Percentiles rank a stretch among this genome's conserved stretches.
phyloP scores from a whole-genome alignment of 2,113 vertebrate species.

The Lethenteron camtschaticum region DNA sequence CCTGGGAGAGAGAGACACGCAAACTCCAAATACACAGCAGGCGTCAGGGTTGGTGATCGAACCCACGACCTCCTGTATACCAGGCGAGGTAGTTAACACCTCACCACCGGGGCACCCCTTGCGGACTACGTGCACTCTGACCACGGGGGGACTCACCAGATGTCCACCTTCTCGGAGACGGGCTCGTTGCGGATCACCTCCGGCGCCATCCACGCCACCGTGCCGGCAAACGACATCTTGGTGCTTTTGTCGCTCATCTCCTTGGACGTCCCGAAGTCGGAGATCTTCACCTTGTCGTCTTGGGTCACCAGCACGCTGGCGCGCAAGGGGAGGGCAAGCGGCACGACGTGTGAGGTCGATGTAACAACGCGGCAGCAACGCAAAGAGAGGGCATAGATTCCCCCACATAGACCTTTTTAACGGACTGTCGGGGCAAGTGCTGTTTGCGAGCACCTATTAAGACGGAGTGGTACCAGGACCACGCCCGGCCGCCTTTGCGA shows the following conservation, averaged over 20 bases:
- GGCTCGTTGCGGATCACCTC: conserved; percentile 95
- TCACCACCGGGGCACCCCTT: no score
- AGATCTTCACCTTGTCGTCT: conserved; percentile 82
- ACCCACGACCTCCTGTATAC: no score
- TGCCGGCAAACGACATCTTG: conserved; percentile 96
- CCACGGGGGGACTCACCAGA: conserved; percentile 33
- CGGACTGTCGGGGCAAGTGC: background rate
- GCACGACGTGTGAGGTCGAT: background rate
- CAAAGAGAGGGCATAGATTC: conserved; percentile 1
- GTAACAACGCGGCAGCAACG: background rate
- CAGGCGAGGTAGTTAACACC: no score
- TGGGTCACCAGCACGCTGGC: conserved; percentile 80
- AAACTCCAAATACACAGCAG: no score
- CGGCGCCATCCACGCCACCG: conserved; percentile 94
- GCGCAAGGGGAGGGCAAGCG: background rate
- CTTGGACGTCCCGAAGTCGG: conserved; percentile 93
- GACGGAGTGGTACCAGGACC: background rate
- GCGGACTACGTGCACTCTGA: no score
- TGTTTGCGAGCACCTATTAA: background rate
- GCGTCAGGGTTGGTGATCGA: no score
- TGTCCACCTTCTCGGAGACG: conserved; percentile 91
- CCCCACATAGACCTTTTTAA: background rate
- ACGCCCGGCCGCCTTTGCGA: no score
- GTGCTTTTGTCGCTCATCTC: conserved; percentile 97
- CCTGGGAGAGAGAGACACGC: no score